Conservation (phyloP, 2,797 vertebrate genomes). For the Hippopotamyrus pictus region DNA sequence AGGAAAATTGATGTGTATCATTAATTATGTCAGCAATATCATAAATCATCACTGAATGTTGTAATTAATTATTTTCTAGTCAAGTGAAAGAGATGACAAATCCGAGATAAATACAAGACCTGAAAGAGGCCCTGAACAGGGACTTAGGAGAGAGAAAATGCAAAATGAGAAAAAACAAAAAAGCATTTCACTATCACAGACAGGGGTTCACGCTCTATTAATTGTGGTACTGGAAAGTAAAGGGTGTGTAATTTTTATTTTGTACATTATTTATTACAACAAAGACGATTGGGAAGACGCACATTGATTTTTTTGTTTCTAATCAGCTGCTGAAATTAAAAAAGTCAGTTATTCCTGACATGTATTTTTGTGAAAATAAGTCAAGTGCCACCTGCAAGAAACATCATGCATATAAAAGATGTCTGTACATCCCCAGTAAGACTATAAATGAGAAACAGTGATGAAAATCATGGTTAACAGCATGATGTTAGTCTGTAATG, state of each 20-base stretch:
- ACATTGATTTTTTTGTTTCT: background rate
- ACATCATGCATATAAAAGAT: background rate
- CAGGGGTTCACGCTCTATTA: conserved; percentile 62
- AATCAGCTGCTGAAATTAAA: background rate
- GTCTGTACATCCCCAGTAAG: background rate
- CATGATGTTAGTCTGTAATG: background rate
- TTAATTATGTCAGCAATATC: conserved; percentile 95
- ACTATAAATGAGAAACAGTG: background rate
- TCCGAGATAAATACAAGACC: conserved; percentile 76
- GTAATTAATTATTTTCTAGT: conserved; percentile 94
- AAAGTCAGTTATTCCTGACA: background rate
- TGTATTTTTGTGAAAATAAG: background rate
- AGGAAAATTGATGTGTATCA: conserved; percentile 91
- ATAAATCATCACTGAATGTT: conserved; percentile 88
- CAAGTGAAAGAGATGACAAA: conserved; percentile 81
- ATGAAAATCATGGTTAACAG: background rate
- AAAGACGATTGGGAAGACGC: conserved; percentile 55
- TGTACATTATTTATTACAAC: conserved; percentile 54
- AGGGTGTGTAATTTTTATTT: conserved; percentile 56
- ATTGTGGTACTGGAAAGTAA: conserved; percentile 64
- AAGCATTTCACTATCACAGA: conserved; percentile 46
- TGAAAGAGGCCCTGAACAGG: conserved; percentile 44
- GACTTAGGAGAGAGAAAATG: conserved; percentile 45
- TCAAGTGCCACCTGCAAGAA: background rate
- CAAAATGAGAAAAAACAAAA: conserved; percentile 46